Base-by-base conservation (phyloP, 2,113 vertebrate species). In the Gymnobelideus leadbeateri region DNA sequence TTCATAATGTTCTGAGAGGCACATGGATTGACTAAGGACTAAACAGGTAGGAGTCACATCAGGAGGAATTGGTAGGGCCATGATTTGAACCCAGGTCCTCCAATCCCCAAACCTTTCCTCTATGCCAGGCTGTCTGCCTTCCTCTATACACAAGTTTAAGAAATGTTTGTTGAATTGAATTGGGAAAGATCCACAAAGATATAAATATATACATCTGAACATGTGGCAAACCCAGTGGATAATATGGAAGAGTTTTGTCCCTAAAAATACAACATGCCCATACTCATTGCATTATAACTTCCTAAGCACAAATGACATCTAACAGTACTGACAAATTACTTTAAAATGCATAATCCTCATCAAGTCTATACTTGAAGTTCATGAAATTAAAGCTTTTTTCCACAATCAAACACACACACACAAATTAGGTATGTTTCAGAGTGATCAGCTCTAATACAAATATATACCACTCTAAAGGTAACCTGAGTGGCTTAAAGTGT, bases 391-490 rank as follows among this genome's bases (percentile, higher is more conserved):
- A 92, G 50, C 68, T n/a, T 51, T 50, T 19, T 50, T 95, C 93
- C 84, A 54, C 68, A 50, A 52, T 90, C 51, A 61, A 95, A 89
- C 43, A 89, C 47, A 93, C 54, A 52, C 46, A 93, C 53, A 50
- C 0, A 3, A 26, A 50, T 89, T 43, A 68, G 91, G 95, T n/a
- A 90, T 37, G 26, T 47, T 50, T 46, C 37, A 89, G 96, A 94
- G 91, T 1, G 8, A 77, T 54, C 8, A 53, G 26, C 50, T 95
- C 94, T 94, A 68, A 94, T 37, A 89, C 51, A 93, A 95, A 92
- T 89, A 92, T 90, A 94, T 92, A 51, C 92, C 37, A 12, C 53
- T 93, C 89, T 91, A 91, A 90, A 92, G 77, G 95, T 93, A 95
- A 93, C 47, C 7, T 37, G 28, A 49, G 95, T 37, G 89, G 91